Evolutionary conservation across 2,797 vertebrate species (phyloP), one percentile per base, ranked within the genome.

Genomic region (Pseudochirops corinnae): DNA sequence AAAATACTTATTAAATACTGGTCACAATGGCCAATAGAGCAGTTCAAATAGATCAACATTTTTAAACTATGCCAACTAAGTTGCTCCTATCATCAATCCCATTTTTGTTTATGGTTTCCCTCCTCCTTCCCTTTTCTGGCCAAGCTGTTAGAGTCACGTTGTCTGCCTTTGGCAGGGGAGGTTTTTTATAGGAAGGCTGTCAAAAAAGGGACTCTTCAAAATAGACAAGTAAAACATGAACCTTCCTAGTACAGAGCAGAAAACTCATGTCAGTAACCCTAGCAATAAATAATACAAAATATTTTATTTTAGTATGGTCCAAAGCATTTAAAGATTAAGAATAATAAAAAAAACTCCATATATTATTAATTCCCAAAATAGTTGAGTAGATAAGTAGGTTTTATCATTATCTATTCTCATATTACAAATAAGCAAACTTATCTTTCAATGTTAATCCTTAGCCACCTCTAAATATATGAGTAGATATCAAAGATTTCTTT

Each of bases 11-110:
- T 82, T 82, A 82, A 50, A 50, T 50, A 50, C 74, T 87, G 24
- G 9, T 46, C 74, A 46, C 93, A 93, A n/a, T 91, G 95, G 92
- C 92, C 0, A 1, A 67, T 95, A 92, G 67, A 96, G 87, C 93
- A 92, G 50, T 93, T 94, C 96, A 96, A 97, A 96, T 50, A 97
- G 94, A 74, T 1, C 28, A 96, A 56, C 5, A 92, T 57, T 91
- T 96, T 90, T 9, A 0, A 96, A 92, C 82, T 82, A 33, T 60
- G 92, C 92, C 97, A 97, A 96, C 46, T 46, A 46, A 46, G 46
- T 46, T 0, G 0, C 93, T 97, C 91, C 93, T 93, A 46, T 58
- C 60, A 97, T 91, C 93, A 96, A 24, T 95, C 74, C 90, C 94
- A 95, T 95, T 95, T 87, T 52, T 12, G 24, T 90, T 92, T 91